Percentiles rank a stretch among this genome's conserved stretches.
Evolutionary conservation across 2,888 invertebrate genomes (phyloP).

Genomic region (Chloroclystis v-ata): DNA sequence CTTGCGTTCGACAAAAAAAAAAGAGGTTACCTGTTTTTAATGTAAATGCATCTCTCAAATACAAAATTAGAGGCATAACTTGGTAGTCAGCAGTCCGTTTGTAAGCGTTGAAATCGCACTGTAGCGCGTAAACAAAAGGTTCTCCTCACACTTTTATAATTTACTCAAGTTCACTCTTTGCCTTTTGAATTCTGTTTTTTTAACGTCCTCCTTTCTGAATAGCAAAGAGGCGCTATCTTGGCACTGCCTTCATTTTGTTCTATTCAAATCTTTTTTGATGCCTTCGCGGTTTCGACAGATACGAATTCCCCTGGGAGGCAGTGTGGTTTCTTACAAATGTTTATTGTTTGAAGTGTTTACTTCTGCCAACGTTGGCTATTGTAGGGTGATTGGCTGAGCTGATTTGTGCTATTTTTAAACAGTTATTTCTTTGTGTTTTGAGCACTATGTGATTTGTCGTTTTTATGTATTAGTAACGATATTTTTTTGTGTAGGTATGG

Average conservation of each 20-base stretch:
- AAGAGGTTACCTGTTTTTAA: slow-evolving; percentile 6
- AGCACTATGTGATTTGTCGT: too few species aligned
- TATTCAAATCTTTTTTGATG: slow-evolving; percentile 58
- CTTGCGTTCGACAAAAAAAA: background rate
- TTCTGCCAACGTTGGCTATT: slow-evolving; percentile 5
- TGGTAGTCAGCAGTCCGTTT: slow-evolving; percentile 43
- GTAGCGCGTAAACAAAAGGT: slow-evolving; percentile 59
- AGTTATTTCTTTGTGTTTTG: too few species aligned
- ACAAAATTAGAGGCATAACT: slow-evolving; percentile 40
- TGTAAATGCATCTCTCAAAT: slow-evolving; percentile 13
- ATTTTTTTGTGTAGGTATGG: too few species aligned
- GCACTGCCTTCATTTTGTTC: slow-evolving; percentile 55
- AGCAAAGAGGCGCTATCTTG: slow-evolving; percentile 60
- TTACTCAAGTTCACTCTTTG: slow-evolving; percentile 60
- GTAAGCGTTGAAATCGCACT: slow-evolving; percentile 46
- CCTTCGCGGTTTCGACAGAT: slow-evolving; percentile 44
- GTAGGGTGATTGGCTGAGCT: slow-evolving; percentile 8
- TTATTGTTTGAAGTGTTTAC: slow-evolving; percentile 10
- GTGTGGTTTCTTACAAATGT: slow-evolving; percentile 14
- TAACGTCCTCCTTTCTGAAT: slow-evolving; percentile 60
- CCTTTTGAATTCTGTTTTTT: slow-evolving; percentile 66
- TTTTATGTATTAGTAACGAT: too few species aligned
- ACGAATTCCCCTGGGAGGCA: slow-evolving; percentile 31
- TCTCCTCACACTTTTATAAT: slow-evolving; percentile 63
- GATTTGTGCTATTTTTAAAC: too few species aligned